Percentiles rank a stretch among this genome's conserved stretches.
Conservation (phyloP, 2,113 vertebrate species). For the Pavo muticus region DNA sequence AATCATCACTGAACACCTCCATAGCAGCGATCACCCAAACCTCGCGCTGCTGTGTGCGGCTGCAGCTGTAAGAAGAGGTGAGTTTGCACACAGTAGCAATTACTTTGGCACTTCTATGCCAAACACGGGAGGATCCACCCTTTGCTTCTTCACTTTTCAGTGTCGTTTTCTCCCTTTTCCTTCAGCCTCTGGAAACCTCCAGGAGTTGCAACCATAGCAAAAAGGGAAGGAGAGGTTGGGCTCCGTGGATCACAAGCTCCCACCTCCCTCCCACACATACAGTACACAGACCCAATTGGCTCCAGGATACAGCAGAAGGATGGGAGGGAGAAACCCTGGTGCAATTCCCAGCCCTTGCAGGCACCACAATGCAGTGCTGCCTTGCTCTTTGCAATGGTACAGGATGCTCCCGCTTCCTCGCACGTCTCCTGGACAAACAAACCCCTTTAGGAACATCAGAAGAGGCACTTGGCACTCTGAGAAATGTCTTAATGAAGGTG, state of each 20-base stretch:
- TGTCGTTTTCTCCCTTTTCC: background rate
- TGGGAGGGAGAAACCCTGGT: background rate
- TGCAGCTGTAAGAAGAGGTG: background rate
- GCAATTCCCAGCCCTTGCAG: background rate
- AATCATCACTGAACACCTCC: background rate
- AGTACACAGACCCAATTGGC: background rate
- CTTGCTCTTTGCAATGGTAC: background rate
- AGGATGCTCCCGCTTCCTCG: background rate
- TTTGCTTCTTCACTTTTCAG: background rate
- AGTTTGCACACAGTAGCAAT: background rate
- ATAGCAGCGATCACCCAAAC: accelerated
- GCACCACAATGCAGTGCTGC: background rate
- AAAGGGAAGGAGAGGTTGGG: background rate
- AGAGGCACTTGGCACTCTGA: background rate
- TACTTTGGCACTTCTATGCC: background rate
- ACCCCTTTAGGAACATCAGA: background rate
- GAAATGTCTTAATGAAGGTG: constrained; percentile 17
- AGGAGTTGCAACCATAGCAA: background rate
- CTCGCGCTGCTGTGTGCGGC: accelerated
- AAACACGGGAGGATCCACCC: background rate
- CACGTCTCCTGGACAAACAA: background rate
- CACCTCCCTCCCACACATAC: background rate
- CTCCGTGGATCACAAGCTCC: background rate
- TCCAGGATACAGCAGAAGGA: background rate
- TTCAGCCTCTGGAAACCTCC: background rate